Base-by-base conservation (phyloP, 2,888 invertebrate genomes). In the Orgyia antiqua region DNA sequence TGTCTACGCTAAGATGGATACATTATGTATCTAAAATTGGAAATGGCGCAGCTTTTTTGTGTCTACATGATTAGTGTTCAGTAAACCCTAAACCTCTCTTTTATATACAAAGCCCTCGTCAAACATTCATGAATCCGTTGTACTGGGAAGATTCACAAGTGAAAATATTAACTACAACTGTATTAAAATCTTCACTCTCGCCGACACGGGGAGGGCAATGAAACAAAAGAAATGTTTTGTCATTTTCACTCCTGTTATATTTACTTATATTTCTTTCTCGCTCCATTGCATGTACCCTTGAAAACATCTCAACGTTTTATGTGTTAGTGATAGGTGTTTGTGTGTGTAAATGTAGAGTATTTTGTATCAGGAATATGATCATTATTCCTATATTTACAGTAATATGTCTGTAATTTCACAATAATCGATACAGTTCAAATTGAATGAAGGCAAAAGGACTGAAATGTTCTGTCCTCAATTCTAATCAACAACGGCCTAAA, bases 171-270 rank as follows among this genome's bases (percentile, higher is more conserved):
- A 73, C 66, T 74, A 76, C 74, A 76, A 82, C 75, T 75, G 75
- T 84, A 76, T 83, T 80, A 79, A 71, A 77, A 72, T 76, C 69
- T 65, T 65, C 55, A 58, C 65, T 72, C 68, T 58, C 62, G 52
- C 54, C 68, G 65, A 73, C 69, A 72, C 66, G 63, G 71, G 68
- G 70, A 74, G 83, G 78, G 80, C 77, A 75, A 67, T 78, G 75
- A 84, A 84, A 86, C 84, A 86, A 86, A 79, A 80, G 80, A 55
- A 46, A 39, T 57, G 33, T 57, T 52, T 45, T 54, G 41, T 79
- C 74, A 62, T 72, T 42, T 53, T 70, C 62, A 39, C 52, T 39
- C 75, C 21, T 34, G 24, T 44, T 42, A 47, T 52, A 54, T 58
- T 64, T 52, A 34, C 34, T 39, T 50, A 52, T 79, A 76, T 69